Evolutionary conservation across 2,113 vertebrate genomes (phyloP).

Genomic region (Nibea coibor): DNA sequence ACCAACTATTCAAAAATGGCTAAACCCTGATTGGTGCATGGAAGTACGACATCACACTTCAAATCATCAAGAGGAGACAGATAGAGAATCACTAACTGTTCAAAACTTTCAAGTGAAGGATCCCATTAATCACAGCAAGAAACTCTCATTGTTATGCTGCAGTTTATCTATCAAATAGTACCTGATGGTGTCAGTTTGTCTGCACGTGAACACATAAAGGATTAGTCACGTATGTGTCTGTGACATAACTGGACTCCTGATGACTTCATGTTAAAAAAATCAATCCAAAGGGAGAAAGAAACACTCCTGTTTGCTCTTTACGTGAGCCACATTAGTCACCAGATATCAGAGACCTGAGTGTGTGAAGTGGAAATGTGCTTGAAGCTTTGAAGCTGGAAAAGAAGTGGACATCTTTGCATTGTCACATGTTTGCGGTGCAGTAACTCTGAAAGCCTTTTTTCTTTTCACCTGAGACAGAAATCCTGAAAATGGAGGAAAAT

Average conservation of each 20-base stretch:
- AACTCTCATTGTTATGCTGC: neutral
- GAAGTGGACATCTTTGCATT: neutral
- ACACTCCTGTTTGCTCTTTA: neutral
- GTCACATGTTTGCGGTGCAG: neutral
- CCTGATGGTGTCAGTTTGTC: neutral
- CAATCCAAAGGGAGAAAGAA: neutral
- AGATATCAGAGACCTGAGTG: neutral
- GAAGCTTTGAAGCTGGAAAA: neutral
- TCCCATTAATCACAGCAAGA: neutral
- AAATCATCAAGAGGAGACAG: neutral
- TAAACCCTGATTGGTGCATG: slow-evolving; percentile 13
- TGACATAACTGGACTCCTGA: neutral
- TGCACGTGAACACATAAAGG: neutral
- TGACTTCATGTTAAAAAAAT: neutral
- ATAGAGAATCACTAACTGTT: neutral
- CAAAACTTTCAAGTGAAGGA: neutral
- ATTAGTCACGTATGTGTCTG: neutral
- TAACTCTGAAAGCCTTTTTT: neutral
- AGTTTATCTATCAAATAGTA: neutral
- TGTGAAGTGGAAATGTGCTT: neutral
- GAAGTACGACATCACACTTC: neutral
- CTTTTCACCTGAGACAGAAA: slow-evolving; percentile 4
- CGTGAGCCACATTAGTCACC: neutral
- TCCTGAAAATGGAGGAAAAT: neutral
- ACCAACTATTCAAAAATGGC: neutral